Percentiles rank a stretch among this genome's conserved stretches.
phyloP scores from a whole-genome alignment of 2,113 vertebrate species.

The Eudyptes chrysolophus region DNA sequence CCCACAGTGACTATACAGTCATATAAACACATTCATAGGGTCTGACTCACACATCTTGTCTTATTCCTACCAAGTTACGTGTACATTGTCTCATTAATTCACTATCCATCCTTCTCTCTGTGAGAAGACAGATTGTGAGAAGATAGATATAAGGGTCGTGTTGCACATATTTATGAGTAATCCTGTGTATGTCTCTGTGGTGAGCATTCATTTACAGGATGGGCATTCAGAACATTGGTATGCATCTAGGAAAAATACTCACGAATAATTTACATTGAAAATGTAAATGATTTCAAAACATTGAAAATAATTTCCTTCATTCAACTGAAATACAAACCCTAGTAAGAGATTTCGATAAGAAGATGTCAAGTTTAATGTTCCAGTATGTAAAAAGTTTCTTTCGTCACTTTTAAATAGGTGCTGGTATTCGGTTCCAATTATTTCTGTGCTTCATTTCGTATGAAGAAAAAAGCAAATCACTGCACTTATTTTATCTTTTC shows the following conservation, averaged over 20 bases:
- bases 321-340: background rate
- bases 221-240: background rate
- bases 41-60: background rate
- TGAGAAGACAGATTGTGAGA: background rate
- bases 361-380: background rate
- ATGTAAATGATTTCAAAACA: background rate
- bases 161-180: background rate
- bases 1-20: background rate
- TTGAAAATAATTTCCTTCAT: background rate
- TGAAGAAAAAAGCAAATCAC: background rate
- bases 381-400: background rate
- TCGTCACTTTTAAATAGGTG: background rate
- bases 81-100: background rate
- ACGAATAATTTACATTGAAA: background rate
- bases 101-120: background rate
- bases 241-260: background rate
- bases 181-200: background rate
- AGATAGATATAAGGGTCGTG: background rate
- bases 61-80: background rate
- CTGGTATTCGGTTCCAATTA: background rate
- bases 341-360: background rate
- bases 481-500: background rate
- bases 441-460: conserved; percentile 2
- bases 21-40: background rate
- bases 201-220: background rate